Percentiles rank a stretch among this genome's conserved stretches.
phyloP scores from a whole-genome alignment of 2,888 invertebrate species.

The Tetragonisca angustula region DNA sequence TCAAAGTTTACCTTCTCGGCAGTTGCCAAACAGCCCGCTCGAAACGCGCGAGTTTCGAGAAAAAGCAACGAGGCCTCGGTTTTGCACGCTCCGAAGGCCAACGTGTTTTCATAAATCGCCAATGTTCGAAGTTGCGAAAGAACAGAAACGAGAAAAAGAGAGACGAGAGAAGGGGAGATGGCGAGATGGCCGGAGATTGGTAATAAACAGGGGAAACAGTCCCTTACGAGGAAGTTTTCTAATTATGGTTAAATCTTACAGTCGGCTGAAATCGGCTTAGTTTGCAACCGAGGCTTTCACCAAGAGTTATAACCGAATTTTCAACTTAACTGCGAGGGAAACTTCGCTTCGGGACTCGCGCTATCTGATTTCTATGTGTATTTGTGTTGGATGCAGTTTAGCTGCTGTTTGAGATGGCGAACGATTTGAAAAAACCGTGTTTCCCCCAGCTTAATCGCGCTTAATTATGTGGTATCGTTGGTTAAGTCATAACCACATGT shows the following conservation, averaged over 20 bases:
- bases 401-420: background rate
- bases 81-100: background rate
- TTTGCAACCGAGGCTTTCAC: constrained; percentile 35
- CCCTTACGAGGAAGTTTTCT: constrained; percentile 36
- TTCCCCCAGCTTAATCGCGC: background rate
- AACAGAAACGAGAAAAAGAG: background rate
- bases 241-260: constrained; percentile 50
- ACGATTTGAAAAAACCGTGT: background rate
- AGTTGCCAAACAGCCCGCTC: background rate
- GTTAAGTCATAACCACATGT: no score
- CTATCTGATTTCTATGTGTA: constrained; percentile 32
- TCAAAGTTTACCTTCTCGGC: constrained; percentile 10
- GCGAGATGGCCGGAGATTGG: constrained; percentile 15
- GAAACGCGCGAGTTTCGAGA: background rate
- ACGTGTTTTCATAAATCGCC: constrained; percentile 6
- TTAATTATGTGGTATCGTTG: no score
- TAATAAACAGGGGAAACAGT: constrained; percentile 37
- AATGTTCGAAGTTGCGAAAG: constrained; percentile 4
- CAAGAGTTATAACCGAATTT: constrained; percentile 49
- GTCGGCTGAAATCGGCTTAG: constrained; percentile 44
- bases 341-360: background rate
- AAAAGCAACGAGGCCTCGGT: background rate
- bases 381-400: constrained; percentile 2
- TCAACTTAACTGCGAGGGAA: constrained; percentile 28
- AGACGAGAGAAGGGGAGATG: no score